phyloP scores from a whole-genome alignment of 2,888 invertebrate genomes.

The Lepidonotus clava region DNA sequence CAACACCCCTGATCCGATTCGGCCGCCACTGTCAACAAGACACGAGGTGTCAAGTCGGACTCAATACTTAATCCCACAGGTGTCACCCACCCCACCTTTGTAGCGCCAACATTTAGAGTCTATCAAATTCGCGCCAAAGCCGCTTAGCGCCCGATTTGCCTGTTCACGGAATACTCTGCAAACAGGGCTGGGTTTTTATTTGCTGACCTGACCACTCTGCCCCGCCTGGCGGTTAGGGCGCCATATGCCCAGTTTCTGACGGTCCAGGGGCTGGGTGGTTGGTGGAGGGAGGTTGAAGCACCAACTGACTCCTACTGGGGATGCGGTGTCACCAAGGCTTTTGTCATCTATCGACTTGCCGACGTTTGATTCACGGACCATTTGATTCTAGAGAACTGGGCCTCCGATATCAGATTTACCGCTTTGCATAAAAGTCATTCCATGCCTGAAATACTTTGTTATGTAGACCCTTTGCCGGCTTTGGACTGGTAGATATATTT shows the following conservation, averaged over 20 bases:
- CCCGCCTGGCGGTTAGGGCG: neutral
- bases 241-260: neutral
- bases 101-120: conserved; percentile 24
- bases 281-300: neutral
- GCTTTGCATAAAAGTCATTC: too few species aligned
- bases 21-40: conserved; percentile 24
- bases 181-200: neutral
- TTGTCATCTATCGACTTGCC: too few species aligned
- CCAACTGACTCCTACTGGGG: too few species aligned
- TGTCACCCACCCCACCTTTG: conserved; percentile 37
- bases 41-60: conserved; percentile 29
- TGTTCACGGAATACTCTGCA: neutral
- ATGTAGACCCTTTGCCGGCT: too few species aligned
- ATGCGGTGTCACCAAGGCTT: too few species aligned
- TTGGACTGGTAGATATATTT: too few species aligned
- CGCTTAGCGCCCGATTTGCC: conserved; percentile 8
- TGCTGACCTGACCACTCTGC: conserved; percentile 20
- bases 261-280: neutral
- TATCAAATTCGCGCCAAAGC: conserved; percentile 43
- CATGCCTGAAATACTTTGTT: too few species aligned
- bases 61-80: conserved; percentile 32
- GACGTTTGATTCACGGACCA: too few species aligned
- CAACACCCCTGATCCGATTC: conserved; percentile 34
- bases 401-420: too few species aligned
- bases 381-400: too few species aligned